Evolutionary conservation across 1,140 invertebrate genomes (phyloP).

Genomic region (Zaprionus lachaisei): DNA sequence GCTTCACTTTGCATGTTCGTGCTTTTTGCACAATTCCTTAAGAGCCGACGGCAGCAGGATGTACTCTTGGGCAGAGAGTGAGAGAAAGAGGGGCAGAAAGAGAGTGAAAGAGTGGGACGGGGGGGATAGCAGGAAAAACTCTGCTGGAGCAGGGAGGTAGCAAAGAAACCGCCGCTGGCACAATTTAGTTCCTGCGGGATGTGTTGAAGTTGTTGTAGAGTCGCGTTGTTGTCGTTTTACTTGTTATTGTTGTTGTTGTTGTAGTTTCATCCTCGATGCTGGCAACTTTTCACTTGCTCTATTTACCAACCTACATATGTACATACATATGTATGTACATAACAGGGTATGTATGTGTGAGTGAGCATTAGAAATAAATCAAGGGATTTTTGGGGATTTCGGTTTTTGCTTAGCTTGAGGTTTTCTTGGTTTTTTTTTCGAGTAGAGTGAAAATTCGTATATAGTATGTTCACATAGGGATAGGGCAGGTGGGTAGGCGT

Average conservation of each 20-base stretch:
- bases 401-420: conserved; percentile 51
- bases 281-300: conserved; percentile 76
- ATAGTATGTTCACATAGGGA: background rate
- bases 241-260: conserved; percentile 34
- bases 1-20: conserved; percentile 77
- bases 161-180: conserved; percentile 76
- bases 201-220: conserved; percentile 56
- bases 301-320: conserved; percentile 63
- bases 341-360: conserved; percentile 34
- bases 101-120: background rate
- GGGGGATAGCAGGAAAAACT: conserved; percentile 10
- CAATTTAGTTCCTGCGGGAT: conserved; percentile 79
- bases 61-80: conserved; percentile 16
- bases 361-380: conserved; percentile 78
- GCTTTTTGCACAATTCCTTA: conserved; percentile 69
- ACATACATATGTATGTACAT: background rate
- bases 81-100: background rate
- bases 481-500: conserved; percentile 9
- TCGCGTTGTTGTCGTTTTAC: conserved; percentile 48
- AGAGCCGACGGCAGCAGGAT: conserved; percentile 42
- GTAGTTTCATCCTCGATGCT: conserved; percentile 8
- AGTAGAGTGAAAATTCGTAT: background rate
- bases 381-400: conserved; percentile 80
- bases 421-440: conserved; percentile 37
- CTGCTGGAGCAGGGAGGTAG: conserved; percentile 41